Base-by-base conservation (phyloP, 2,888 invertebrate species). In the Ceramica pisi region DNA sequence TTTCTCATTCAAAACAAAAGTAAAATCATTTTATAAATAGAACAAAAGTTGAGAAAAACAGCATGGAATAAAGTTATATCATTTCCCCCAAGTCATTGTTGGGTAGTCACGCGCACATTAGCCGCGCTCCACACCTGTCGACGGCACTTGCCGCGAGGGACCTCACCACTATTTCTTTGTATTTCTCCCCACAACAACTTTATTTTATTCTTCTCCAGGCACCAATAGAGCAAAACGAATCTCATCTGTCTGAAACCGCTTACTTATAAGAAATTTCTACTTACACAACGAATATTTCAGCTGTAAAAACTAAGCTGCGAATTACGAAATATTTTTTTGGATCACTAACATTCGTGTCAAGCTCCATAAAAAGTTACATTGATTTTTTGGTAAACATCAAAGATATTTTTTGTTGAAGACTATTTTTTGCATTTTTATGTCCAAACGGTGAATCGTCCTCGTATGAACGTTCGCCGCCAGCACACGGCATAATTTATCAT, bases 61-160 rank as follows among this genome's bases (percentile, higher is more conserved):
- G 85, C 83, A 78, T 66, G 79, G 80, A 91, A 90, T 89, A 89
- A 89, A 89, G 83, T 89, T 88, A 87, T 88, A 89, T 89, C 79
- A 88, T 90, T 92, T 89, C 86, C 82, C 86, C 75, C 75, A 79
- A 87, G 89, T 89, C 88, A 93, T 93, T 92, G 92, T 92, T 91
- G 90, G 87, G 88, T 86, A 91, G 93, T 92, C 92, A 92, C 91
- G 93, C 90, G 90, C 91, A 87, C 87, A 86, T 87, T 84, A 85
- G 86, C 89, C 83, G 79, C 86, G 88, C 87, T 87, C 85, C 84
- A 88, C 92, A 93, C 92, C 94, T 93, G 94, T 89, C 93, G 88
- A 82, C 88, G 85, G 88, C 91, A 92, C 89, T 92, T 87, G 89
- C 91, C 92, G 82, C 91, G 73, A 81, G 92, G 91, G 92, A 91